Conservation (phyloP, 2,797 vertebrate species). For the Hippopotamyrus pictus region DNA sequence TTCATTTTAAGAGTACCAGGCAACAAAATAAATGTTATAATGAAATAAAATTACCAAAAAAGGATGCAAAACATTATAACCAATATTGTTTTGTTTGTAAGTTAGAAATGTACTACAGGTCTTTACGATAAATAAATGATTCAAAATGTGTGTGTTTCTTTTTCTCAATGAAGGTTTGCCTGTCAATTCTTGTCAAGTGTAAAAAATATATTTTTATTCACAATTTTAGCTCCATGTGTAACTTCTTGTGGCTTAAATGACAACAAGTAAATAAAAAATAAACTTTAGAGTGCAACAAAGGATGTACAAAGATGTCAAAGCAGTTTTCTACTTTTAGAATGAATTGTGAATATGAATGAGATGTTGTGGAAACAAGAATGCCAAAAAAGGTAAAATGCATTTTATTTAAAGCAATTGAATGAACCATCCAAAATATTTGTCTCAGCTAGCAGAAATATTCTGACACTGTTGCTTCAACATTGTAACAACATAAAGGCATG, state of each 20-base stretch:
- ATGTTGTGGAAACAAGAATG: neutral
- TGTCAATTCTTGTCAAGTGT: neutral
- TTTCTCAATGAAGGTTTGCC: neutral
- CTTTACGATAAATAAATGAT: neutral
- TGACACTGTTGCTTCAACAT: conserved; percentile 3
- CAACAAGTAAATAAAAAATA: conserved; percentile 32
- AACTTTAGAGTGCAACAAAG: conserved; percentile 44
- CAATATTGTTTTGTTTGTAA: neutral
- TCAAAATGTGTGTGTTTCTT: neutral
- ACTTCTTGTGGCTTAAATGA: conserved; percentile 6
- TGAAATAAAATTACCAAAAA: neutral
- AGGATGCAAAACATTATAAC: neutral
- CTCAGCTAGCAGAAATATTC: conserved; percentile 14
- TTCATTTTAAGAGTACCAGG: conserved; percentile 67
- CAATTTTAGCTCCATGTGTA: neutral
- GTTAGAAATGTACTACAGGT: neutral
- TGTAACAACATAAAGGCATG: neutral
- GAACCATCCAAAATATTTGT: neutral
- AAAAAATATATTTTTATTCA: conserved; percentile 1
- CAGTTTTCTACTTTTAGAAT: neutral
- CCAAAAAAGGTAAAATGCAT: conserved; percentile 2
- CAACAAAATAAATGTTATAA: neutral
- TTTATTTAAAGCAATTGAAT: conserved; percentile 12
- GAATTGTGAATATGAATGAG: neutral
- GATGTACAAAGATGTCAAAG: conserved; percentile 26